Base-by-base conservation (phyloP, 2,797 vertebrate genomes). In the Xiphophorus birchmanni region DNA sequence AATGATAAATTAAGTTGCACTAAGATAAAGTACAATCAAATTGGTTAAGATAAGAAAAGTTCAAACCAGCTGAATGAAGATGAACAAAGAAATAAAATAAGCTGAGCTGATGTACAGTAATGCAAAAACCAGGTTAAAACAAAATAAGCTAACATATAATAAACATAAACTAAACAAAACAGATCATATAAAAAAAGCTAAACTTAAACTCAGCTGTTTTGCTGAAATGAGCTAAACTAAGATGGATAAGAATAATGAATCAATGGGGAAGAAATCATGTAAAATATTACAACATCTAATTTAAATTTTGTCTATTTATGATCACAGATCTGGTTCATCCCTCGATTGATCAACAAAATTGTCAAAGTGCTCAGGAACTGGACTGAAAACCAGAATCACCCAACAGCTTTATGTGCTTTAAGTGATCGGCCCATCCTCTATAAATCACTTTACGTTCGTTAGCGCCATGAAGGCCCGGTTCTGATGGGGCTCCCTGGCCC, bases 381-480 rank as follows among this genome's bases (percentile, higher is more conserved):
- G 58, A 63, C 60, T 3, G 15, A 37, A 65, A 37, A 10, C 32
- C 21, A 35, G 15, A 65, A 65, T 21, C 3, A 37, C 10, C 65
- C 37, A 18, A 40, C 7, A 69, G 65, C 9, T 69, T 69, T 0
- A 21, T 40, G 60, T 77, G 48, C 54, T 84, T 69, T 21, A 58
- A 56, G 9, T 18, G n/a, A 73, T 74, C 67, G 76, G 81, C 48
- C 2, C 60, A 23, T 54, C 48, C 74, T 52, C n/a, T 29, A 75
- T 89, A 89, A 90, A 84, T 86, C 81, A 80, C 85, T 74, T 75
- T 80, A 52, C 74, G 47, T 54, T 69, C 29, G 4, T 21, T 8
- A 8, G 77, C 60, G 77, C 73, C 52, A 80, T 8, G 0, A 67
- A 60, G 29, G 42, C 76, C 23, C 58, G 8, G 42, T 71, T 52